A percentile compares a stretch with the other conserved stretches of the same genome.
Conservation (phyloP, 2,113 vertebrate genomes). For the Narcine bancroftii region DNA sequence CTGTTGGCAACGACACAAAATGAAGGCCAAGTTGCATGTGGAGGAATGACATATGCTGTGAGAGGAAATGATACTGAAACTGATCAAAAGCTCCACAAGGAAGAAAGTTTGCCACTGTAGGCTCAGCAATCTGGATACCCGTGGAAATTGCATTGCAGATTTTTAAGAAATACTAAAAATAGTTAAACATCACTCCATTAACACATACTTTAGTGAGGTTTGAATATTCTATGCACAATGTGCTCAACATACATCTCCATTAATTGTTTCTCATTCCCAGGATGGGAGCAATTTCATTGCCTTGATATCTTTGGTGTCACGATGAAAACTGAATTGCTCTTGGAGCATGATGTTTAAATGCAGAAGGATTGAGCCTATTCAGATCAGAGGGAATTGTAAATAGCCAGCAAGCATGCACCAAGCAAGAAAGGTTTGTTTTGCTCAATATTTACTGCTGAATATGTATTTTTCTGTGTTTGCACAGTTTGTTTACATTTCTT, state of each 20-base stretch:
- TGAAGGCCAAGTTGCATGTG: background rate
- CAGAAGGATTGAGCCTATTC: background rate
- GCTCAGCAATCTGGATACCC: background rate
- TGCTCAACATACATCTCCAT: background rate
- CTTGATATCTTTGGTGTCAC: background rate
- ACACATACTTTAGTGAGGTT: background rate
- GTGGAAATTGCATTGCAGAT: background rate
- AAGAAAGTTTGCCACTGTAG: background rate
- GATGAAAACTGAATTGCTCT: background rate
- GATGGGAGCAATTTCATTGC: background rate
- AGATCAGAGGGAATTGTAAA: background rate
- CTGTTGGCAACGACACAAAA: background rate
- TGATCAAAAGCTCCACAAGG: background rate
- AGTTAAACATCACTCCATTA: background rate
- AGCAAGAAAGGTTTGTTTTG: too few species aligned
- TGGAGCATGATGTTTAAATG: background rate
- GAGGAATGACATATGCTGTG: background rate
- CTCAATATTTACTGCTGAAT: too few species aligned
- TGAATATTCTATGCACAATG: background rate
- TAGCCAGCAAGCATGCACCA: background rate
- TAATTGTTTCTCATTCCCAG: background rate
- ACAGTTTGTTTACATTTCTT: too few species aligned
- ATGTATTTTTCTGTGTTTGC: too few species aligned
- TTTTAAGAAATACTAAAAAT: background rate
- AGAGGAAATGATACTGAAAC: background rate